phyloP scores from a whole-genome alignment of 2,797 vertebrate genomes.

The Leptodactylus fallax region DNA sequence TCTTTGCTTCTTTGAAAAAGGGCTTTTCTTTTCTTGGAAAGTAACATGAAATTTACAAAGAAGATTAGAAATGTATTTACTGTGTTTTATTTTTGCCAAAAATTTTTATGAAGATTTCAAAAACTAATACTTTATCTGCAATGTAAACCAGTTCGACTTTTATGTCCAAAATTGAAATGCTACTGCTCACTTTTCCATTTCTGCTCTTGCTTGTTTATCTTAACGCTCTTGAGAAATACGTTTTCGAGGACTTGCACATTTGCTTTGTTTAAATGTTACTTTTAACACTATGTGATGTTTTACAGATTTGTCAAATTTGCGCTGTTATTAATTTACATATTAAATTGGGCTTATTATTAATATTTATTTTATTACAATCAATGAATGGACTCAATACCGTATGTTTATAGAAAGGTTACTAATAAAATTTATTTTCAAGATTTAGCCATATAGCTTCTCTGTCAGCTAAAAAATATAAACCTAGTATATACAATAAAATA shows the following conservation, averaged over 20 bases:
- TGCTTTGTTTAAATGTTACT: conserved; percentile 47
- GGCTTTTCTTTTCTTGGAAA: neutral
- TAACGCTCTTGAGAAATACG: conserved; percentile 50
- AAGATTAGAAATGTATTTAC: conserved; percentile 56
- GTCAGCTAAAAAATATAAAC: too few relatives aligned
- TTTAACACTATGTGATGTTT: conserved; percentile 50
- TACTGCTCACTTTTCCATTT: conserved; percentile 61
- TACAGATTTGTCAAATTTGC: neutral
- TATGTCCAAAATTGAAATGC: conserved; percentile 51
- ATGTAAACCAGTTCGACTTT: conserved; percentile 54
- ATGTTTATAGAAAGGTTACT: too few relatives aligned
- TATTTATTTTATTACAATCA: neutral
- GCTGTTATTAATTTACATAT: neutral
- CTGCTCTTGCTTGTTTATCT: conserved; percentile 47
- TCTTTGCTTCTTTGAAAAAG: conserved; percentile 12
- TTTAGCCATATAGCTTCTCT: too few relatives aligned
- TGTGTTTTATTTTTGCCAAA: conserved; percentile 51
- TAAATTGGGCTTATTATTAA: neutral
- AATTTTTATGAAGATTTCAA: conserved; percentile 60
- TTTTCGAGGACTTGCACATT: conserved; percentile 44
- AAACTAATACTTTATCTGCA: conserved; percentile 56
- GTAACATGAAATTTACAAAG: conserved; percentile 12
- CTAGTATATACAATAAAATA: too few relatives aligned
- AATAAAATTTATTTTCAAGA: too few relatives aligned
- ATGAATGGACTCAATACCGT: neutral